phyloP scores from a whole-genome alignment of 2,888 invertebrate species.

The Fragum whitleyi region DNA sequence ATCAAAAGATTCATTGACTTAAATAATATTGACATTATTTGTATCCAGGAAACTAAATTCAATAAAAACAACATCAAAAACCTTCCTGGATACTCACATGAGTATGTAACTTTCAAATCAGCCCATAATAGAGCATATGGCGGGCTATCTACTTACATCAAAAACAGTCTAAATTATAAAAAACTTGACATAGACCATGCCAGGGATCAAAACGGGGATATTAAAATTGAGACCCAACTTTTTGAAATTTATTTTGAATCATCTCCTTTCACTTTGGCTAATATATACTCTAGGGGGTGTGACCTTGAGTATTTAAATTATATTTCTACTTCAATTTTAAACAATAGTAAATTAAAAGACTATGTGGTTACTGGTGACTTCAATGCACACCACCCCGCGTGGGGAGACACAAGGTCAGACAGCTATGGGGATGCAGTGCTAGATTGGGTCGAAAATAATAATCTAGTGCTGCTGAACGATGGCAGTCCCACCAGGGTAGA shows the following conservation, averaged over 20 bases:
- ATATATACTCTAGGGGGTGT: slow-evolving; percentile 19
- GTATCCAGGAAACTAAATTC: slow-evolving; percentile 21
- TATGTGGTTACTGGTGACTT: slow-evolving; percentile 21
- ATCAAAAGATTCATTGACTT: neutral
- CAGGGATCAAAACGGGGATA: slow-evolving; percentile 11
- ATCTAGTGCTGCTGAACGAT: slow-evolving; percentile 25
- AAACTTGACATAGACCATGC: slow-evolving; percentile 11
- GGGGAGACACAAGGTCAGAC: neutral
- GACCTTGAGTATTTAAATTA: slow-evolving; percentile 10
- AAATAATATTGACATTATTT: slow-evolving; percentile 4
- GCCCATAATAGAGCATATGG: neutral
- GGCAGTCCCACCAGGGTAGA: slow-evolving; percentile 24
- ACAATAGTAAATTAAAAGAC: neutral
- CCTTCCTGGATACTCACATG: neutral
- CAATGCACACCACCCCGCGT: slow-evolving; percentile 24
- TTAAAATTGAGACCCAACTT: slow-evolving; percentile 12
- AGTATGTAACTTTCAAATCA: neutral
- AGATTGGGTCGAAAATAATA: neutral
- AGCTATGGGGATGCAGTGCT: neutral
- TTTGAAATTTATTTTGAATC: slow-evolving; percentile 8
- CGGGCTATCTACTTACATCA: slow-evolving; percentile 7
- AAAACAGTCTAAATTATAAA: neutral
- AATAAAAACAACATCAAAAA: neutral
- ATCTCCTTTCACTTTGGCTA: neutral
- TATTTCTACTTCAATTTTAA: neutral